Conservation (phyloP, 2,888 invertebrate species). For the Neoaliturus tenellus region DNA sequence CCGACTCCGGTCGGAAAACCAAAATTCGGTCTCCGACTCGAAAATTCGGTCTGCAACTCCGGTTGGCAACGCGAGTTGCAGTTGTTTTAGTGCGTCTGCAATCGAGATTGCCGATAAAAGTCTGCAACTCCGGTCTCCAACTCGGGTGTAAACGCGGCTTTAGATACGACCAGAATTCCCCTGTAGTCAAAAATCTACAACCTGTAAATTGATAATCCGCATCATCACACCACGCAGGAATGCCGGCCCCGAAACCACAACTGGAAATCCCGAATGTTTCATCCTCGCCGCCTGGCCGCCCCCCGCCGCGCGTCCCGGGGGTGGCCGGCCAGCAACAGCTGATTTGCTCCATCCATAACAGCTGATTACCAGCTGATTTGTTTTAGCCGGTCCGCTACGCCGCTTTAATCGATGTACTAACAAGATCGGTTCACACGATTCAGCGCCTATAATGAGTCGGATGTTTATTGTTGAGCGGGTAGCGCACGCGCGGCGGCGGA, state of each 20-base stretch:
- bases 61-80: too few species aligned
- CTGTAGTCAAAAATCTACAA: too few species aligned
- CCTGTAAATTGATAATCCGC: too few species aligned
- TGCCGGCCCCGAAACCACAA: neutral
- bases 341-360: neutral
- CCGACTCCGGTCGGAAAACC: too few species aligned
- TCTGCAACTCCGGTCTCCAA: too few species aligned
- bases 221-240: neutral
- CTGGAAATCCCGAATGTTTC: neutral
- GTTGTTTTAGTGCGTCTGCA: too few species aligned
- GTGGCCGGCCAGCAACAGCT: neutral
- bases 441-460: conserved; percentile 15
- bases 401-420: conserved; percentile 38
- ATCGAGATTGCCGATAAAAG: too few species aligned
- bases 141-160: too few species aligned
- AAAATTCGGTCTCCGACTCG: too few species aligned
- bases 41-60: too few species aligned
- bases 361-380: neutral
- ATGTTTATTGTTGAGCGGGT: conserved; percentile 24
- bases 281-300: neutral
- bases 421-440: conserved; percentile 50
- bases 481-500: neutral
- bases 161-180: too few species aligned
- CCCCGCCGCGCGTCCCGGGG: neutral
- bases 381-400: conserved; percentile 2